Base-by-base conservation (phyloP, 2,797 vertebrate genomes). In the Cryptoprocta ferox region DNA sequence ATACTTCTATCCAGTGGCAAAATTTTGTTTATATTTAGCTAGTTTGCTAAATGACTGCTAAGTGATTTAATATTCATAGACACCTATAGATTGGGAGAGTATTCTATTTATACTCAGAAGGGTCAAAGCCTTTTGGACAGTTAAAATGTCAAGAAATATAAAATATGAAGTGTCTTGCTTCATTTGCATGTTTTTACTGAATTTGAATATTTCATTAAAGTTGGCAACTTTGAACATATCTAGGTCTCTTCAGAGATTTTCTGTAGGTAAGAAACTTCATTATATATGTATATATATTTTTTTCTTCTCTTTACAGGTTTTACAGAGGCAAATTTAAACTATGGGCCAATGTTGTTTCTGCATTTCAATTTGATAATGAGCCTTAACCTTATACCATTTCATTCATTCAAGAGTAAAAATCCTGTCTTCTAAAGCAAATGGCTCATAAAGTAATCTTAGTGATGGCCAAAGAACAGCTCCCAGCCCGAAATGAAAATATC, bases 371-470 rank as follows among this genome's bases (percentile, higher is more conserved):
- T 89, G 81, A 97, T 65, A 97, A 94, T 76, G 70, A 70, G n/a
- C 91, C 1, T 0, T 88, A 97, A 91, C 48, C 90, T 96, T 95
- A 94, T 42, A 97, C 63, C 73, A 94, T 94, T 14, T 14, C 50
- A 50, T 28, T 90, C 93, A 96, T 95, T 96, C 68, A 97, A 96
- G 66, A 89, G 35, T 32, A 61, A 61, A 35, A 59, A 65, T 10
- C 94, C 70, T 95, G 97, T 95, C 92, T 96, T 70, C 93, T 92
- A 97, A 97, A 97, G 73, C 92, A 98, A 98, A 94, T 89, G 94
- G 85, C 78, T 98, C 80, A 82, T 97, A 96, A 98, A 98, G 82
- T 37, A 95, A 76, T 97, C 88, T 97, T 95, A 94, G 83, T 96
- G 91, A 92, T 86, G 87, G 95, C 85, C 83, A 79, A 93, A 97